phyloP scores from a whole-genome alignment of 2,797 vertebrate species.

The Luscinia luscinia region DNA sequence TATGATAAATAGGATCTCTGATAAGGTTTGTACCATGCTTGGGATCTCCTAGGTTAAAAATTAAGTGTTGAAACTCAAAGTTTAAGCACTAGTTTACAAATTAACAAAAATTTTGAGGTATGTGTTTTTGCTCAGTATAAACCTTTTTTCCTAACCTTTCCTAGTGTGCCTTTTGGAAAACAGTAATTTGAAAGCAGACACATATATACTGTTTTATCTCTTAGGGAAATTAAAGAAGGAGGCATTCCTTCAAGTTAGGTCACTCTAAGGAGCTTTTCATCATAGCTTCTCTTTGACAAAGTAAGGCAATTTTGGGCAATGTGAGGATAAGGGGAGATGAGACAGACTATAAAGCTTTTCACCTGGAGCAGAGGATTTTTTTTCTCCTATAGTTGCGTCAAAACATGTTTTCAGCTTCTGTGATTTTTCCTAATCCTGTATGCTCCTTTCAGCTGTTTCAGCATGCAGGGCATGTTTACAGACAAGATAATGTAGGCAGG shows the following conservation, averaged over 20 bases:
- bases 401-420: conserved; percentile 38
- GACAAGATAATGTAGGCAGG: conserved; percentile 23
- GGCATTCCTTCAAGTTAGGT: not conserved
- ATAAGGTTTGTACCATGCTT: not conserved
- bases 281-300: not conserved
- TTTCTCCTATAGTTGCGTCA: not conserved
- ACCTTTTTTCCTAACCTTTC: not conserved
- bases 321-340: conserved; percentile 5
- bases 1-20: not conserved
- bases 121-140: not conserved
- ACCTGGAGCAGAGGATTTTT: conserved; percentile 21
- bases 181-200: not conserved
- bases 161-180: not conserved
- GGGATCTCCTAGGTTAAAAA: not conserved
- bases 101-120: not conserved
- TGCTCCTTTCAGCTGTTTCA: conserved; percentile 49
- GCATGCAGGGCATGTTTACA: conserved; percentile 31
- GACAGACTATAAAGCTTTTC: conserved; percentile 20
- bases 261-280: not conserved
- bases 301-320: not conserved
- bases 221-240: not conserved
- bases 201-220: not conserved
- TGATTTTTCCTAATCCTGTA: conserved; percentile 45
- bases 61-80: not conserved
- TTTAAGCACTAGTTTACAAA: not conserved